Evolutionary conservation across 2,113 vertebrate genomes (phyloP), one percentile per base, ranked within the genome.

Genomic region (Ascaphus truei): DNA sequence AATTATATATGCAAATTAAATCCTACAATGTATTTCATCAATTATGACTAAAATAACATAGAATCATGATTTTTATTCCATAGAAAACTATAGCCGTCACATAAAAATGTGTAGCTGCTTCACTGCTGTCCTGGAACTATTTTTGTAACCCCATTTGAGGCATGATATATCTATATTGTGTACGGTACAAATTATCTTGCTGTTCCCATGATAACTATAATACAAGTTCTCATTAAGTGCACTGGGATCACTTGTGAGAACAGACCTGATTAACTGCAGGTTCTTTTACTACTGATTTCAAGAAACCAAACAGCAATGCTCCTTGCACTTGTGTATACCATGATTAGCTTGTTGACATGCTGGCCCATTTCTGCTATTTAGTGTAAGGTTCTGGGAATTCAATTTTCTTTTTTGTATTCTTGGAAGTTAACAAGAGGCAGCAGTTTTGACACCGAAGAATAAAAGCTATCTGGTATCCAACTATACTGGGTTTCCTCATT

Each of bases 221-320:
- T 36, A 60, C 33, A 27, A 48, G 60, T 2, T 0, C 39, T 27
- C 15, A 50, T n/a, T 66, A 72, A 9, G 50, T 13, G 56, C 2
- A 53, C 23, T 56, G 55, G 72, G 23, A 68, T 15, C 18, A 34
- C 33, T 36, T 66, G 26, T 16, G 22, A 72, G 23, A 71, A 12
- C n/a, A 77, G 48, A 20, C 1, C 10, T 1, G 1, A 52, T 74
- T 53, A 27, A 25, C 57, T 61, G n/a, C 8, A 11, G 39, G 20
- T 72, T 66, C 72, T 75, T n/a, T 37, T 25, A 1, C 27, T 33
- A 30, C 9, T 1, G 0, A 64, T 67, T 50, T 29, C 71, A 11
- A 7, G 34, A 71, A 23, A 61, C 29, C 37, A 53, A 27, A 53
- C 27, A 61, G 8, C 43, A 73, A 60, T 68, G 15, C 26, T 23